Evolutionary conservation across 2,113 vertebrate genomes (phyloP).

Genomic region (Vimba vimba): DNA sequence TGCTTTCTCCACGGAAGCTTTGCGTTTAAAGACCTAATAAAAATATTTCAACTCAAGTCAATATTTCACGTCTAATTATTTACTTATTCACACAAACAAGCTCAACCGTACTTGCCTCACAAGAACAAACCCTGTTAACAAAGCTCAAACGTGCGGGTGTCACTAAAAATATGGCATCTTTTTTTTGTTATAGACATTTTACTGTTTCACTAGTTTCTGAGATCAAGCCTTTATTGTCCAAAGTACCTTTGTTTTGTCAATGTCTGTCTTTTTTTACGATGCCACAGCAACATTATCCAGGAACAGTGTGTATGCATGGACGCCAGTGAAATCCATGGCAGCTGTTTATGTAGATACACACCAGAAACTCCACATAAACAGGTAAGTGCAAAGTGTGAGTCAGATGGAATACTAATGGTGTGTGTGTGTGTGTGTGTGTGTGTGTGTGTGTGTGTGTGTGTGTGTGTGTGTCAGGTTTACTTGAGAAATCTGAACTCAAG

Average conservation of each 20-base stretch:
- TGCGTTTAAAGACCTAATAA: too few relatives aligned
- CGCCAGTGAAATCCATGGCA: slow-evolving; percentile 30
- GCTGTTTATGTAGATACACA: slow-evolving; percentile 42
- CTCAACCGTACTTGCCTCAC: too few relatives aligned
- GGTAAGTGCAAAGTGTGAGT: slow-evolving; percentile 31
- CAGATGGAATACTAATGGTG: slow-evolving; percentile 45
- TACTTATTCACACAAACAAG: too few relatives aligned
- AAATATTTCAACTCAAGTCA: too few relatives aligned
- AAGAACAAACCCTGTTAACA: too few relatives aligned
- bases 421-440: slow-evolving; percentile 17
- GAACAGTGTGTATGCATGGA: neutral
- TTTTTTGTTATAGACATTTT: slow-evolving; percentile 32
- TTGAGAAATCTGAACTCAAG: slow-evolving; percentile 23
- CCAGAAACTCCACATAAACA: slow-evolving; percentile 33
- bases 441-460: neutral
- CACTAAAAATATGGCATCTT: slow-evolving; percentile 18
- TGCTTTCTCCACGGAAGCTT: too few relatives aligned
- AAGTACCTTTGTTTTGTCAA: slow-evolving; percentile 64
- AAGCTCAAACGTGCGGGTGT: too few relatives aligned
- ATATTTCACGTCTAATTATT: too few relatives aligned
- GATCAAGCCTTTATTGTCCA: slow-evolving; percentile 66
- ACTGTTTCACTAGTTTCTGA: slow-evolving; percentile 54
- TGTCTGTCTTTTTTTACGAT: slow-evolving; percentile 18
- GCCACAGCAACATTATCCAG: slow-evolving; percentile 40
- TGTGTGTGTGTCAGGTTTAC: slow-evolving; percentile 1